Evolutionary conservation across 2,888 invertebrate species (phyloP).

Genomic region (Pseudanteris insignis): DNA sequence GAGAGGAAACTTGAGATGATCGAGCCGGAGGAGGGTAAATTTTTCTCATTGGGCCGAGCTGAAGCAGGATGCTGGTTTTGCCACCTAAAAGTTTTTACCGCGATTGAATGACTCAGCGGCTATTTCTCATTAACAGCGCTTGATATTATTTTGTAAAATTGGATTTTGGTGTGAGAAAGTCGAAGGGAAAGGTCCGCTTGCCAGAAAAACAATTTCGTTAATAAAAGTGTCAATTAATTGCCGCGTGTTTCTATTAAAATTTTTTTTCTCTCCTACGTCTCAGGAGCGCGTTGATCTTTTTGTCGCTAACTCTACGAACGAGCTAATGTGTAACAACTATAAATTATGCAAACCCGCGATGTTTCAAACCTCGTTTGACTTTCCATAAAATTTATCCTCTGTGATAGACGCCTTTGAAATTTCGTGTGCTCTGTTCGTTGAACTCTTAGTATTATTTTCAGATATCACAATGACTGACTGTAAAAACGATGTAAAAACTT

Average conservation of each 20-base stretch:
- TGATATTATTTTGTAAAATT: constrained; percentile 65
- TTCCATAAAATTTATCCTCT: too few species aligned
- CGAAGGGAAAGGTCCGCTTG: constrained; percentile 18
- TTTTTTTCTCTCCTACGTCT: constrained; percentile 4
- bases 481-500: too few species aligned
- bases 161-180: constrained; percentile 58
- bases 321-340: too few species aligned
- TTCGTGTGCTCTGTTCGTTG: too few species aligned
- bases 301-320: too few species aligned
- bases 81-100: constrained; percentile 41
- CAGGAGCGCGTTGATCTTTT: too few species aligned
- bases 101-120: constrained; percentile 57
- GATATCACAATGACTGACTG: too few species aligned
- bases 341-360: too few species aligned
- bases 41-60: constrained; percentile 57
- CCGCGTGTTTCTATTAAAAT: constrained; percentile 17
- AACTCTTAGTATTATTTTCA: too few species aligned
- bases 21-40: constrained; percentile 49
- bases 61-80: constrained; percentile 43
- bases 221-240: constrained; percentile 25
- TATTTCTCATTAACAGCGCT: constrained; percentile 62
- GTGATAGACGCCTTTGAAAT: too few species aligned
- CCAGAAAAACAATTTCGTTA: constrained; percentile 12
- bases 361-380: too few species aligned
- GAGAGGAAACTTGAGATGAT: constrained; percentile 30